phyloP scores from a whole-genome alignment of 2,888 invertebrate species.

The Erebia ligea region DNA sequence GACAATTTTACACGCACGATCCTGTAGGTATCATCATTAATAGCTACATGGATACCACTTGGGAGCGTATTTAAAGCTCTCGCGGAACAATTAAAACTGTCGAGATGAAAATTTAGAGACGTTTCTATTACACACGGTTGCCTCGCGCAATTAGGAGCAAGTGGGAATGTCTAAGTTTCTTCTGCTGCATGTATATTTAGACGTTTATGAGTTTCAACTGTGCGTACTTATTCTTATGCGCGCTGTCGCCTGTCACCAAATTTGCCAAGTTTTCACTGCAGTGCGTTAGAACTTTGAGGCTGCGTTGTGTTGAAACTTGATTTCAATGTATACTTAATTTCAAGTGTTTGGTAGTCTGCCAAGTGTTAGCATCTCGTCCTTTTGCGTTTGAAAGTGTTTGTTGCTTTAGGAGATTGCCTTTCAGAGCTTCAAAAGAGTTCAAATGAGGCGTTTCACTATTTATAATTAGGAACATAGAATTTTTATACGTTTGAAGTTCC shows the following conservation, averaged over 20 bases:
- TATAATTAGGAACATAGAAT: conserved; percentile 12
- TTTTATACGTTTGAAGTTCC: conserved; percentile 19
- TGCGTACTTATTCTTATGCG: conserved; percentile 37
- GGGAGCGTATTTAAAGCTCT: conserved; percentile 63
- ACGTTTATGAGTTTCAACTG: conserved; percentile 50
- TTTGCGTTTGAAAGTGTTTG: conserved; percentile 31
- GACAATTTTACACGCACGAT: conserved; percentile 51
- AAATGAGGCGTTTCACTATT: conserved; percentile 19
- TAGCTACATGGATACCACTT: conserved; percentile 64
- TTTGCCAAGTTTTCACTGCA: conserved; percentile 39
- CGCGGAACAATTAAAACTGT: conserved; percentile 63
- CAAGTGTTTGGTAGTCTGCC: conserved; percentile 36
- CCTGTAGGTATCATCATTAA: conserved; percentile 61
- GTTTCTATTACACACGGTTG: conserved; percentile 51
- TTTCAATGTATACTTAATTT: conserved; percentile 33
- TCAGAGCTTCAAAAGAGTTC: conserved; percentile 24
- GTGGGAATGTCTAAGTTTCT: conserved; percentile 47
- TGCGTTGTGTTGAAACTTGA: conserved; percentile 35
- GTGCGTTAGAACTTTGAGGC: conserved; percentile 25
- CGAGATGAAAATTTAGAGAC: conserved; percentile 55
- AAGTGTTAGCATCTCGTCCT: conserved; percentile 30
- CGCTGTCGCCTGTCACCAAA: conserved; percentile 36
- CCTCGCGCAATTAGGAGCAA: conserved; percentile 50
- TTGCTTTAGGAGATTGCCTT: conserved; percentile 30
- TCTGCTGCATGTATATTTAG: conserved; percentile 51